Base-by-base conservation (phyloP, 2,113 vertebrate species). In the Oxyura jamaicensis region DNA sequence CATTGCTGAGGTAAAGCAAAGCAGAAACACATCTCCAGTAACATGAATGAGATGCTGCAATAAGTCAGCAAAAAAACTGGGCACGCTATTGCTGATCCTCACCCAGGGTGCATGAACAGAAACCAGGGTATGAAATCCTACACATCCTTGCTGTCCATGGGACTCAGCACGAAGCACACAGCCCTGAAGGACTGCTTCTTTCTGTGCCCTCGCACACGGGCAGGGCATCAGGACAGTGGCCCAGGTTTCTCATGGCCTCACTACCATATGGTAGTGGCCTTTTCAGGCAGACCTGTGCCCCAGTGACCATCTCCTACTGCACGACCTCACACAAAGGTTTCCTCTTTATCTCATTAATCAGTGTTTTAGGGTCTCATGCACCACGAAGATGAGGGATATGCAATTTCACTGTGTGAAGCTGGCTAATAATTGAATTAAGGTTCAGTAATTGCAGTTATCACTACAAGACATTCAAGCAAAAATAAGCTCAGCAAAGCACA, bases 361-460 rank as follows among this genome's bases (percentile, higher is more conserved):
- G 0, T 44, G 62, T 81, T 84, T 89, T 91, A 91, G 69, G 62
- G 71, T 53, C 31, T 78, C 53, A 66, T 3, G 48, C 76, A 74
- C 73, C 65, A 86, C 65, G 48, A 93, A 69, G 48, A 8, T 65
- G 77, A 92, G 66, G 81, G 83, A 88, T 87, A 84, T 65, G 90
- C 71, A 55, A 80, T 93, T 87, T 86, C 82, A 41, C 63, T 46
- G n/a, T 48, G 91, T 84, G 92, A 93, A 86, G 73, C 66, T 88
- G 86, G 91, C 39, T 91, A 91, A 86, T 94, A 96, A 96, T 92
- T 96, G 83, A 96, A 97, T 96, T 95, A 94, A 89, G 93, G 73
- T 86, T 97, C 92, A 94, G 86, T 88, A 93, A 96, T 94, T 96
- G 86, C 80, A 55, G 80, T 91, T 95, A 95, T 90, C 80, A 35